Evolutionary conservation across 2,113 vertebrate genomes (phyloP).

Genomic region (Pyxicephalus adspersus): DNA sequence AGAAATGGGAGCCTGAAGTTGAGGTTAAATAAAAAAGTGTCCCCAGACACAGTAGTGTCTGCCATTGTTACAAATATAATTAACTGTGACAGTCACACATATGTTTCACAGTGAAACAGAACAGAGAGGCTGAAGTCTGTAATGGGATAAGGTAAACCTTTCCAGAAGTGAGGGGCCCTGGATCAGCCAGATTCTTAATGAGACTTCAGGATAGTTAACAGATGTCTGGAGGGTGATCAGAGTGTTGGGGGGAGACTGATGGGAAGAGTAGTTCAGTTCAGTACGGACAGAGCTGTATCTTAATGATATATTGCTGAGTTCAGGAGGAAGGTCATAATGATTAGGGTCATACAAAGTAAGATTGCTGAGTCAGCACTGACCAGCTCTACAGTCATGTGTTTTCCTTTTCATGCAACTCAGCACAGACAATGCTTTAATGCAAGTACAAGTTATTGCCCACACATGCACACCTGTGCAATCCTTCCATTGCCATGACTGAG

Average conservation of each 20-base stretch:
- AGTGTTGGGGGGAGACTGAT: slow-evolving; percentile 2
- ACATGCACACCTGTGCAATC: too few species aligned
- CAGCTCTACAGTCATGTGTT: too few species aligned
- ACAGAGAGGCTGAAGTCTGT: slow-evolving; percentile 40
- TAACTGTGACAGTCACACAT: slow-evolving; percentile 52
- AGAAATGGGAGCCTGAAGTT: slow-evolving; percentile 25
- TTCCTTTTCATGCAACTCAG: too few species aligned
- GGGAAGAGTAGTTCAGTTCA: slow-evolving; percentile 9
- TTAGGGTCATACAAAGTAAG: neutral
- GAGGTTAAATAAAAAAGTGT: slow-evolving; percentile 10
- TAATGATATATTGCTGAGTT: neutral
- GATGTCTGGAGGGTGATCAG: slow-evolving; percentile 51
- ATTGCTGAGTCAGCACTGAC: slow-evolving; percentile 20
- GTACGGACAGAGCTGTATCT: neutral
- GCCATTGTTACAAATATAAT: slow-evolving; percentile 45
- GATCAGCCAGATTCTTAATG: slow-evolving; percentile 51
- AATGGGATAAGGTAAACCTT: slow-evolving; percentile 53
- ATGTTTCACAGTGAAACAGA: slow-evolving; percentile 50
- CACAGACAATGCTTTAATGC: too few species aligned
- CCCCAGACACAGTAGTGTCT: slow-evolving; percentile 12
- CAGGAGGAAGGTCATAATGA: slow-evolving; percentile 8
- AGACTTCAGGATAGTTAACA: slow-evolving; percentile 49
- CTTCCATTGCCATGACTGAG: too few species aligned
- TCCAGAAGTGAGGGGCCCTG: slow-evolving; percentile 45
- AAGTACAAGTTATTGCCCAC: too few species aligned